Conservation (phyloP, 2,113 vertebrate species). For the Aythya baeri region DNA sequence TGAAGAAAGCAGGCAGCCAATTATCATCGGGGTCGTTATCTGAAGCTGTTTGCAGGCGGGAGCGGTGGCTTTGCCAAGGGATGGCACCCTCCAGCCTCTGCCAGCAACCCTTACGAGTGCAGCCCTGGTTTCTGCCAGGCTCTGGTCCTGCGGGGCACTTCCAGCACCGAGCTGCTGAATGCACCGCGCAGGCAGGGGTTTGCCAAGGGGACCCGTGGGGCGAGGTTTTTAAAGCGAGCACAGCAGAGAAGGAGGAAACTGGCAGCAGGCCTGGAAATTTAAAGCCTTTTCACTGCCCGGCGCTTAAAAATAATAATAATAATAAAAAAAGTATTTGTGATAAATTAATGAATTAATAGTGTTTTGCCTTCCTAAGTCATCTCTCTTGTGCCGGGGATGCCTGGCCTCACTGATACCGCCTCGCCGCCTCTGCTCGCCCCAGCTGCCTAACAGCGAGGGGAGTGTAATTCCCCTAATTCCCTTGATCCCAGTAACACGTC, state of each 20-base stretch:
- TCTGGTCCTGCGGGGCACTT: neutral
- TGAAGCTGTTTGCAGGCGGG: constrained; percentile 3
- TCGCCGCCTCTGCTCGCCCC: neutral
- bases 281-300: constrained; percentile 32
- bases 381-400: neutral
- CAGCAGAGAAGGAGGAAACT: constrained; percentile 19
- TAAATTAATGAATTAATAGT: constrained; percentile 22
- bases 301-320: constrained; percentile 2
- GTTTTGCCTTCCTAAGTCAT: neutral
- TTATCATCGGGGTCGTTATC: neutral
- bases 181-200: neutral
- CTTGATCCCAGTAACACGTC: neutral
- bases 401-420: neutral
- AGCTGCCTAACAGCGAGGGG: neutral
- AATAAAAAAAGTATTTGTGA: constrained; percentile 21
- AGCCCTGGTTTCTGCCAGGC: neutral
- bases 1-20: constrained; percentile 42
- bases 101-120: neutral
- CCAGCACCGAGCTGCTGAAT: neutral
- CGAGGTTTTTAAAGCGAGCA: neutral
- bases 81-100: constrained; percentile 4
- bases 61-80: neutral
- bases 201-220: neutral
- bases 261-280: constrained; percentile 48
- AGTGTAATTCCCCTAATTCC: neutral